Percentiles rank a stretch among this genome's conserved stretches.
phyloP scores from a whole-genome alignment of 2,888 invertebrate species.

The Anagyrus pseudococci region DNA sequence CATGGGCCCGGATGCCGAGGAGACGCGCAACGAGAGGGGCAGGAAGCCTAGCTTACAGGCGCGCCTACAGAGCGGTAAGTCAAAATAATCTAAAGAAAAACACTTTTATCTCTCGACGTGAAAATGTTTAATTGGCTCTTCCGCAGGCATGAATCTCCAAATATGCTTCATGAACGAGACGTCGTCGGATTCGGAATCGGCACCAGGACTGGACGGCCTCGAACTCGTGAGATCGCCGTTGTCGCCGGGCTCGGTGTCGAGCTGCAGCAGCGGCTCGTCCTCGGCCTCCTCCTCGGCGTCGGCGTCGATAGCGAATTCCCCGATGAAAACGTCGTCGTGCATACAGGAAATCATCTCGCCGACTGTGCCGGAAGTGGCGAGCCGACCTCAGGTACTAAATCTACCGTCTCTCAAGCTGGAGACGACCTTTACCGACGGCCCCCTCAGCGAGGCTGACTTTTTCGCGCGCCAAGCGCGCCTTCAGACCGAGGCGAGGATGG shows the following conservation, averaged over 20 bases:
- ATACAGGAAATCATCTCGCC: too few species aligned
- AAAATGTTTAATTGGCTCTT: not conserved
- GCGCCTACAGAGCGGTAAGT: conserved; percentile 81
- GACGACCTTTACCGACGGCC: not conserved
- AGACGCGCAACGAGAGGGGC: conserved; percentile 77
- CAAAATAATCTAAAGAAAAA: conserved; percentile 18
- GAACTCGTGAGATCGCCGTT: not conserved
- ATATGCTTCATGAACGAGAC: conserved; percentile 97
- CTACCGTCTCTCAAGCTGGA: conserved; percentile 49
- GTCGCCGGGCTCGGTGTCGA: not conserved
- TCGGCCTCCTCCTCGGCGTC: conserved; percentile 17
- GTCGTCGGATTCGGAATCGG: conserved; percentile 81
- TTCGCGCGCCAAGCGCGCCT: conserved; percentile 81
- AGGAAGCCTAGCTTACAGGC: conserved; percentile 87
- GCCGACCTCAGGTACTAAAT: conserved; percentile 55
- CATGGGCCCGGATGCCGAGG: conserved; percentile 82
- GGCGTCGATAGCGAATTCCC: conserved; percentile 42
- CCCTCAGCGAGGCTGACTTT: conserved; percentile 75
- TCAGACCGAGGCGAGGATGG: conserved; percentile 87
- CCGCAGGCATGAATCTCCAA: conserved; percentile 87
- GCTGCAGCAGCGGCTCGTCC: not conserved
- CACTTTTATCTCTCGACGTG: not conserved
- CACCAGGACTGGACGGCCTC: conserved; percentile 54
- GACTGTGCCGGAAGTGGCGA: conserved; percentile 18
- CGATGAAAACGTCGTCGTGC: conserved; percentile 38